phyloP scores from a whole-genome alignment of 2,797 vertebrate genomes.

The Myotis myotis region DNA sequence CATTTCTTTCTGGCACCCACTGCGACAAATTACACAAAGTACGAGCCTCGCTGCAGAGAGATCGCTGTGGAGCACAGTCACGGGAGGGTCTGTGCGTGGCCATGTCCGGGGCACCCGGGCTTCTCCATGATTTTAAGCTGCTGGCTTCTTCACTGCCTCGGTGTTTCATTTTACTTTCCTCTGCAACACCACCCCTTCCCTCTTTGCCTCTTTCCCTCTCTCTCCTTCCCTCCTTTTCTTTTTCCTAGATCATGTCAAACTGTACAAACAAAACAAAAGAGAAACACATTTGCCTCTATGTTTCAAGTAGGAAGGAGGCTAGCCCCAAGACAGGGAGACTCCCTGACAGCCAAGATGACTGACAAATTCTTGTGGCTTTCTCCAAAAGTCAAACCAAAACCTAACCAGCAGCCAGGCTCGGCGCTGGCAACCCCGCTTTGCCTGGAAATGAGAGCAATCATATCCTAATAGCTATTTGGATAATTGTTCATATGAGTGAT shows the following conservation, averaged over 20 bases:
- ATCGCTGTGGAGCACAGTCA: neutral
- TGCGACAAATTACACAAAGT: constrained; percentile 45
- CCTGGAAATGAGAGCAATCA: constrained; percentile 89
- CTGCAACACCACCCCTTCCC: neutral
- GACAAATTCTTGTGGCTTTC: constrained; percentile 90
- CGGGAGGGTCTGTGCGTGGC: fast-evolving
- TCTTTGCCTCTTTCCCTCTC: neutral
- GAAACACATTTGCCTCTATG: constrained; percentile 76
- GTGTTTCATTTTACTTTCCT: neutral
- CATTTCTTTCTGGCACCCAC: constrained; percentile 76
- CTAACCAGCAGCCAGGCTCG: constrained; percentile 81
- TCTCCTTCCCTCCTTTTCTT: neutral
- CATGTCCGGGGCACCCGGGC: fast-evolving
- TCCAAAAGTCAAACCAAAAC: constrained; percentile 88
- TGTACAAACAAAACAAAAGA: constrained; percentile 43
- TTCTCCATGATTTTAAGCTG: neutral
- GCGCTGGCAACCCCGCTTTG: constrained; percentile 82
- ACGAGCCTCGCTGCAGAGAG: neutral
- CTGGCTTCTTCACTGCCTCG: neutral
- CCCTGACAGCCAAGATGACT: constrained; percentile 83
- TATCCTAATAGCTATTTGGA: constrained; percentile 89
- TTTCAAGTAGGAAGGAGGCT: constrained; percentile 81
- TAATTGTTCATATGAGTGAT: constrained; percentile 87
- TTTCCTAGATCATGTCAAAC: constrained; percentile 23
- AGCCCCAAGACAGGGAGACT: constrained; percentile 83